phyloP scores from a whole-genome alignment of 2,797 vertebrate genomes.

The Schizothorax lantsangensis region DNA sequence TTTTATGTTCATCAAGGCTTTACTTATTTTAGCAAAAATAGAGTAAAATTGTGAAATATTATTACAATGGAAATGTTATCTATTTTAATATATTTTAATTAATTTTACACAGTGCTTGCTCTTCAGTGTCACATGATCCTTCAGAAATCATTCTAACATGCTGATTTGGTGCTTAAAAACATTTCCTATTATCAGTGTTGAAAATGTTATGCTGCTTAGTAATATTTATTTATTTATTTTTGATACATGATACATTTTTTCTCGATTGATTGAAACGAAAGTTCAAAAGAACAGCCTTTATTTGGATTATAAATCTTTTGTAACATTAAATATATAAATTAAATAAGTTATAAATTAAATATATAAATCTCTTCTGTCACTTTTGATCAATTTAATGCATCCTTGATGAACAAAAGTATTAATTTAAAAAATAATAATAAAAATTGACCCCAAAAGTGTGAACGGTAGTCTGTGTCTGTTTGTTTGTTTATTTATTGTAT shows the following conservation, averaged over 20 bases:
- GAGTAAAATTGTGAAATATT: background rate
- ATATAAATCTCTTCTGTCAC: background rate
- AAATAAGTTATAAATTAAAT: background rate
- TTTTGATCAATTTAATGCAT: background rate
- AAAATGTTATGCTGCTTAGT: background rate
- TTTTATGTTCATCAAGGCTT: background rate
- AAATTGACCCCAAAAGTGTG: background rate
- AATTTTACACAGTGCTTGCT: background rate
- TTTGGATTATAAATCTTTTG: background rate
- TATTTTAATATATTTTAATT: background rate
- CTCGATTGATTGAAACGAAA: background rate
- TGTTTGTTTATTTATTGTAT: background rate
- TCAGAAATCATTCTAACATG: background rate
- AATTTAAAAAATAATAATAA: background rate
- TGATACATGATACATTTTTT: background rate
- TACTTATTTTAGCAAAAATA: no score
- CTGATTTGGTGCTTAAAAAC: background rate
- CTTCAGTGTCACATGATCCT: slow-evolving; percentile 4
- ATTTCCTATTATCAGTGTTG: background rate
- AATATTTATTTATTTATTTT: background rate
- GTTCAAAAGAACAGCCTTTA: background rate
- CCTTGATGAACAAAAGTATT: background rate
- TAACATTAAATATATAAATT: background rate
- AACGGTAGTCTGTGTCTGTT: background rate
- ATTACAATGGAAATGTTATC: background rate